Conservation (phyloP, 2,797 vertebrate genomes). For the Notamacropus eugenii region DNA sequence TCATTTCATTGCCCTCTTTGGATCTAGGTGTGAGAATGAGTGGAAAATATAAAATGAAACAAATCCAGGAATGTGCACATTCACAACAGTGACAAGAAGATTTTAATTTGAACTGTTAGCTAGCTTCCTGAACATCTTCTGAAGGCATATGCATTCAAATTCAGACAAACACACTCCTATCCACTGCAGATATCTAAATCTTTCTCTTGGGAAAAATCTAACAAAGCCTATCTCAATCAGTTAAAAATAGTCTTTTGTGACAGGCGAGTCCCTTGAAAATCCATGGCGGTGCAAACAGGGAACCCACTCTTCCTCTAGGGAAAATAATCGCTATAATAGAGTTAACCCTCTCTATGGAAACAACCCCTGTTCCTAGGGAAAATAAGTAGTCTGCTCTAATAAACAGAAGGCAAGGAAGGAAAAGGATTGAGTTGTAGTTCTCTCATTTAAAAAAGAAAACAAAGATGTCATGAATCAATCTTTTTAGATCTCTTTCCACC, state of each 20-base stretch:
- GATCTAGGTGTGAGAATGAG: background rate
- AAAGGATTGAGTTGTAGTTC: conserved; percentile 54
- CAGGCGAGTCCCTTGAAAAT: conserved; percentile 66
- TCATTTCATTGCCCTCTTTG: background rate
- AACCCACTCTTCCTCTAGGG: conserved; percentile 52
- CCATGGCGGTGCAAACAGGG: conserved; percentile 36
- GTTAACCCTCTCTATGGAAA: conserved; percentile 53
- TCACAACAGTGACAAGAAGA: background rate
- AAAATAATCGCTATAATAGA: conserved; percentile 50
- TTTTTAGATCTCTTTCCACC: background rate
- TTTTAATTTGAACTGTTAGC: conserved; percentile 25
- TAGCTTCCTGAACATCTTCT: background rate
- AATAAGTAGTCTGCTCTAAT: conserved; percentile 16
- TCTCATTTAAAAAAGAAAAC: background rate
- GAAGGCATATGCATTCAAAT: background rate
- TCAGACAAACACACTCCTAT: conserved; percentile 15
- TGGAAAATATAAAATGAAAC: background rate
- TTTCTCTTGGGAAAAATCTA: conserved; percentile 53
- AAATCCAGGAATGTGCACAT: conserved; percentile 12
- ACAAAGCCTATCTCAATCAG: conserved; percentile 61
- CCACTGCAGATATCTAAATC: conserved; percentile 29
- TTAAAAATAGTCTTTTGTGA: conserved; percentile 59
- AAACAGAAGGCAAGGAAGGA: conserved; percentile 21
- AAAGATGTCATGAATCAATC: conserved; percentile 43
- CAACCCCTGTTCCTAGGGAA: conserved; percentile 9